Conservation (phyloP, 1,140 invertebrate genomes). For the Philaenus spumarius region DNA sequence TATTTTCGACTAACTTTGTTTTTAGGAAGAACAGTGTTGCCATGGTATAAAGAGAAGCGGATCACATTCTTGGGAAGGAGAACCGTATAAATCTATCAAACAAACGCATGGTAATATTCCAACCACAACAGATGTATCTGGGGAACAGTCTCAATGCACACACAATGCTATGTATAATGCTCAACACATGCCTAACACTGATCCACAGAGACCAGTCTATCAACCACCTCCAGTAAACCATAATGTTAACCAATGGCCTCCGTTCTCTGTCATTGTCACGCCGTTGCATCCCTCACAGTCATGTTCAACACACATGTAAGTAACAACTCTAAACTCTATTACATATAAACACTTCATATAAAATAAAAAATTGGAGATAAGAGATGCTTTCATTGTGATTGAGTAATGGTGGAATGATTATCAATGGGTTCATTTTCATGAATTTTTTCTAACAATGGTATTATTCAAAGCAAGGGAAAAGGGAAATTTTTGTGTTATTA, state of each 20-base stretch:
- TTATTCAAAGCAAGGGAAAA: too few relatives aligned
- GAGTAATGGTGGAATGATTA: too few relatives aligned
- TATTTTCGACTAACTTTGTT: too few relatives aligned
- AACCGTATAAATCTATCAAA: slow-evolving; percentile 46
- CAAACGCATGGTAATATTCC: slow-evolving; percentile 36
- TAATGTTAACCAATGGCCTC: slow-evolving; percentile 51
- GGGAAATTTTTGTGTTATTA: too few relatives aligned
- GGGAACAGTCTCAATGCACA: too few relatives aligned
- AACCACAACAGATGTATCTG: not conserved
- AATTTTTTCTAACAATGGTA: too few relatives aligned
- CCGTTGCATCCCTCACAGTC: slow-evolving; percentile 35
- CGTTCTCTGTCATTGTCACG: slow-evolving; percentile 48
- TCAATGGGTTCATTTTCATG: too few relatives aligned
- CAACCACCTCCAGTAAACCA: not conserved
- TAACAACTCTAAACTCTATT: too few relatives aligned
- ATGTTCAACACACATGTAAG: not conserved
- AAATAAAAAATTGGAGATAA: too few relatives aligned
- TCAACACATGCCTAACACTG: not conserved
- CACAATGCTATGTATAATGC: too few relatives aligned
- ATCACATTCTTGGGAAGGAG: slow-evolving; percentile 49
- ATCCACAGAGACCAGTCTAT: not conserved
- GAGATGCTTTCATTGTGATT: too few relatives aligned
- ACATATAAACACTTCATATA: too few relatives aligned
- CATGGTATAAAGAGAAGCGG: slow-evolving; percentile 50
- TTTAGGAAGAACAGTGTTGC: slow-evolving; percentile 32